Evolutionary conservation across 2,113 vertebrate species (phyloP), one percentile per base, ranked within the genome.

Genomic region (Boleophthalmus pectinirostris): DNA sequence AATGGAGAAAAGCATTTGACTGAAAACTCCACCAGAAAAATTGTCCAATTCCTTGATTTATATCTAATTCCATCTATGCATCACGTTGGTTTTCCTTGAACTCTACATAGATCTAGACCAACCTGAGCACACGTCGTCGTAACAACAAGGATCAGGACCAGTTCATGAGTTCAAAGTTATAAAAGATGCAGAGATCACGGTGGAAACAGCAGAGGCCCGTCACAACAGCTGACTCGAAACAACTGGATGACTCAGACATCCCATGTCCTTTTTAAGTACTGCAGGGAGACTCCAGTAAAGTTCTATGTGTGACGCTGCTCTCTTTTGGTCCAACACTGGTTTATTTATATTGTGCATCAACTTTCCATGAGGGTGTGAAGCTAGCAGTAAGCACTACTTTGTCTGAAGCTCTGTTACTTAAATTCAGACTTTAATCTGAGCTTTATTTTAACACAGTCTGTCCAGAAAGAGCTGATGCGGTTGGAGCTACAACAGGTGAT

Each of bases 211-310:
- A 85, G 74, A 72, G 66, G 54, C 73, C 65, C 56, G 78, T 82
- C 71, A 75, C 73, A 72, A 70, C 58, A 29, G 75, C 74, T 24
- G 66, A 70, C 69, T 38, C 54, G 70, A 74, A 81, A 74, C 72
- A 72, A 86, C 70, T 11, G 72, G 57, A 72, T 78, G 76, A 84
- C 69, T 81, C 85, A 82, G 82, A 85, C 74, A 84, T 58, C 82
- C 80, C 77, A 82, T 82, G 80, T 77, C 61, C 25, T 89, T 66
- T 68, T 75, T 90, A 88, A 92, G 81, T 88, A 87, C 80, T 74
- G 75, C 82, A 73, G 71, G 16, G 70, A 88, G 29, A 82, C 9
- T 58, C 72, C 47, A 58, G 61, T 69, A 45, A 72, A 53, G 46
- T 78, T 77, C 65, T 76, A 77, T 76, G 78, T 85, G 75, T 77